Base-by-base conservation (phyloP, 2,113 vertebrate species). In the Corythornis cristatus region DNA sequence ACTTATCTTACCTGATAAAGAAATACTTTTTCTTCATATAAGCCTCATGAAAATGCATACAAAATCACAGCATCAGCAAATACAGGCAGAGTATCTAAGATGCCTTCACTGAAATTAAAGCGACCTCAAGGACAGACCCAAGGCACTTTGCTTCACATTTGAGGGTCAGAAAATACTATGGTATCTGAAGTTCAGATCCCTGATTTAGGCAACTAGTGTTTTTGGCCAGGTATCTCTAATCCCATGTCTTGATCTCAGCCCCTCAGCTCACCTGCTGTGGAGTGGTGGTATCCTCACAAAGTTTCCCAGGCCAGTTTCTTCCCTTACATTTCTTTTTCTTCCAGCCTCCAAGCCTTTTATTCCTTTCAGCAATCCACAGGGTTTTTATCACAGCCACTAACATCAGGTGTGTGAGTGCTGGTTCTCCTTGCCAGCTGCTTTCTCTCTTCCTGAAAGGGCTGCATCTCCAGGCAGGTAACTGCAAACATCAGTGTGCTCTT, bases 351-450 rank as follows among this genome's bases (percentile, higher is more conserved):
- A 91, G 50, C 6, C 54, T 50, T 76, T 82, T 90, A 77, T 50
- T 76, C 18, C 60, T 75, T 88, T 76, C 84, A 61, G 37, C 15
- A 75, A 60, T 50, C 43, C 1, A 0, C 43, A 64, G 17, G 28
- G 14, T 84, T 88, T 95, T 91, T 61, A 81, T 88, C 42, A 42
- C 25, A 48, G 62, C 60, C 4, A 7, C 50, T 68, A 83, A 76
- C 0, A 0, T 42, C 85, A 78, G 67, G 61, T 21, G 73, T 86
- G 64, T 0, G 1, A 76, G 70, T 31, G 11, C 20, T 35, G 15
- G 8, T 46, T 85, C 40, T 92, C 58, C 45, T 31, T 84, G 83
- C 31, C 40, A 46, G 71, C 71, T 80, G 48, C 42, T 78, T 65
- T 48, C 43, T 80, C 2, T 0, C 60, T 71, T 61, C 66, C 54